Percentiles rank a stretch among this genome's conserved stretches.
Conservation (phyloP, 2,113 vertebrate species). For the Albula glossodonta region DNA sequence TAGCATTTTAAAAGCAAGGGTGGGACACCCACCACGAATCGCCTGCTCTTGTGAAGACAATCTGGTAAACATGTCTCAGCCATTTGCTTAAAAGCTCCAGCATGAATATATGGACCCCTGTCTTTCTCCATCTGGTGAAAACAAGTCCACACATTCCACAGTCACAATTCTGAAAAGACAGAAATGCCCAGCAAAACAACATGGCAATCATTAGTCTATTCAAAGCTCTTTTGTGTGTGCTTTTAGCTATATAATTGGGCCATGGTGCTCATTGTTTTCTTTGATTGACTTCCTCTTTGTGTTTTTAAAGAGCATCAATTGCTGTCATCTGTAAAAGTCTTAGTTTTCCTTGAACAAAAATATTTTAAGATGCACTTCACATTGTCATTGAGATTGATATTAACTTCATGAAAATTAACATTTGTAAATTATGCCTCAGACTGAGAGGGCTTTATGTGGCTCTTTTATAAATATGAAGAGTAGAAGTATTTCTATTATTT, state of each 20-base stretch:
- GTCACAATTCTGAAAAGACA: not conserved
- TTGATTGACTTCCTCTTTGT: constrained; percentile 3
- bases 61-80: constrained; percentile 27
- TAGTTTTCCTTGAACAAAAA: not conserved
- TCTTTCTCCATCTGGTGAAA: constrained; percentile 17
- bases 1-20: constrained; percentile 32
- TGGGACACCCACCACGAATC: constrained; percentile 20
- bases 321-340: not conserved
- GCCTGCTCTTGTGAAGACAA: constrained; percentile 9
- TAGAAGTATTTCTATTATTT: no score
- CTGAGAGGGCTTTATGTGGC: no score
- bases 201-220: not conserved
- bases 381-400: not conserved
- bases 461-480: no score
- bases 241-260: not conserved
- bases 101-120: constrained; percentile 11
- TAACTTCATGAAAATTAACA: no score
- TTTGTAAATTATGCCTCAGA: no score
- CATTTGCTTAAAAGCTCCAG: constrained; percentile 38
- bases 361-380: not conserved
- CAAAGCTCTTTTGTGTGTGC: not conserved
- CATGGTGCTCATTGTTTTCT: not conserved
- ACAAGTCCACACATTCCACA: not conserved
- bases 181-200: not conserved
- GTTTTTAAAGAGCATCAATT: not conserved